These are phyloP conservation scores for Drosophila diplacantha DNA, from an alignment of 2,888 invertebrate species.

Conservation along the genomic window DNA sequence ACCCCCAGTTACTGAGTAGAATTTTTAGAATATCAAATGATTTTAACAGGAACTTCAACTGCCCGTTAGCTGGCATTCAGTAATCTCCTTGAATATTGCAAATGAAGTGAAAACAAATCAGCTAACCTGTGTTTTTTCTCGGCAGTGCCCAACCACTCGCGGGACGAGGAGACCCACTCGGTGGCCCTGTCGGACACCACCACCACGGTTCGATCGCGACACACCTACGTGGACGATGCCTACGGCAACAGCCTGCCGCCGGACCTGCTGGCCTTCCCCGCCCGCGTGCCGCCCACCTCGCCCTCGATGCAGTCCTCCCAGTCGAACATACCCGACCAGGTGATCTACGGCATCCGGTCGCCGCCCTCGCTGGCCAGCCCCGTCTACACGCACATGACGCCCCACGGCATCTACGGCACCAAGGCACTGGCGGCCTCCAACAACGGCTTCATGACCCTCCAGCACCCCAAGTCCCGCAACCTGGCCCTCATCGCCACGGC, in stretches of 20 bases:
- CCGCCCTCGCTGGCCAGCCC: slow-evolving; percentile 81
- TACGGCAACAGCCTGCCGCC: slow-evolving; percentile 85
- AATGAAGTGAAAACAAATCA: not conserved
- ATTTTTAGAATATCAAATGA: too few relatives aligned
- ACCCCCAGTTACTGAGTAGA: too few relatives aligned
- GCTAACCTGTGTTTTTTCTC: not conserved
- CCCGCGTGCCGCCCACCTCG: slow-evolving; percentile 82
- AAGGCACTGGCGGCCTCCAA: slow-evolving; percentile 77
- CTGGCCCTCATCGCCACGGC: slow-evolving; percentile 74
- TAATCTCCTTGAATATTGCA: not conserved
- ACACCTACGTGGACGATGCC: slow-evolving; percentile 77
- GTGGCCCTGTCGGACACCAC: slow-evolving; percentile 82
- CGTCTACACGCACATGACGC: slow-evolving; percentile 78
- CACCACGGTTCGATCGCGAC: slow-evolving; percentile 78
- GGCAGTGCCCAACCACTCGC: slow-evolving; percentile 78
- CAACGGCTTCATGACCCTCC: slow-evolving; percentile 86
- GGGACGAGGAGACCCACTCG: slow-evolving; percentile 84
- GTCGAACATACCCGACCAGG: slow-evolving; percentile 83
- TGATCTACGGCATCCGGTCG: slow-evolving; percentile 72
- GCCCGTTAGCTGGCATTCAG: not conserved
- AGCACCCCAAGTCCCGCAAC: slow-evolving; percentile 82
- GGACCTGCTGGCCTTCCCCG: slow-evolving; percentile 88
- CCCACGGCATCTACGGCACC: slow-evolving; percentile 81
- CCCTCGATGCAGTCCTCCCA: slow-evolving; percentile 88
- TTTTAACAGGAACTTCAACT: too few relatives aligned